These are phyloP conservation scores for Ctenosaura bakeri DNA, from an alignment of 2,797 vertebrate genomes.

Conservation along the genomic window DNA sequence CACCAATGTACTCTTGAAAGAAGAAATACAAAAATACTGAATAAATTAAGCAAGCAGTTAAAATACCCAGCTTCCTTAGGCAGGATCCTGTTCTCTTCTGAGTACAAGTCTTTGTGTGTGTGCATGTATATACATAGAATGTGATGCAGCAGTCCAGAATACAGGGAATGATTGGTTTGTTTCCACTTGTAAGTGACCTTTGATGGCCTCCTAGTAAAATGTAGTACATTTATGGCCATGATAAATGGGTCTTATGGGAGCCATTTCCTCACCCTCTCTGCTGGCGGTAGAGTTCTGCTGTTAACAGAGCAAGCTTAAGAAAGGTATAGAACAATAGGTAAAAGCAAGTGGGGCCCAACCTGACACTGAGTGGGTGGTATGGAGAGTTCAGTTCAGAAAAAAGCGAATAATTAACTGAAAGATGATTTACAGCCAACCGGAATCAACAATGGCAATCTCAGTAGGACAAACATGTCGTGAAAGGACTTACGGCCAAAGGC, in stretches of 20 bases:
- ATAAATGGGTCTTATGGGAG: conserved; percentile 81
- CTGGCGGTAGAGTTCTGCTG: conserved; percentile 72
- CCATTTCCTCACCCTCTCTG: conserved; percentile 77
- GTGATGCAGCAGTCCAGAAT: conserved; percentile 46
- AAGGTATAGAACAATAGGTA: conserved; percentile 78
- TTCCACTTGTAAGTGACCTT: conserved; percentile 76
- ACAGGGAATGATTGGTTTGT: conserved; percentile 77
- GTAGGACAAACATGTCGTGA: conserved; percentile 65
- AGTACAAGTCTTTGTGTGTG: conserved; percentile 1
- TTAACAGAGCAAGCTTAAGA: conserved; percentile 74
- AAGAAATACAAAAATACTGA: not conserved
- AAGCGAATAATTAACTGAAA: conserved; percentile 79
- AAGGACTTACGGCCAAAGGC: conserved; percentile 65
- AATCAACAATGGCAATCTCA: conserved; percentile 76
- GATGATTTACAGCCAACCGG: conserved; percentile 74
- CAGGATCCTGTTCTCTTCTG: conserved; percentile 29
- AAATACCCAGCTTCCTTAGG: conserved; percentile 10
- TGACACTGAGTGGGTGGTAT: conserved; percentile 79
- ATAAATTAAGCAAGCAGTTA: not conserved
- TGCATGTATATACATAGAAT: not conserved
- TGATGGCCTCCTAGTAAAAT: conserved; percentile 82
- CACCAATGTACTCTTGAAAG: not conserved
- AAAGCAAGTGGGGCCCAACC: conserved; percentile 74
- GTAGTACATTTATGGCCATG: conserved; percentile 80
- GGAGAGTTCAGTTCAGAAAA: conserved; percentile 65